Evolutionary conservation across 2,888 invertebrate genomes (phyloP).

Genomic region (Noctua janthina): DNA sequence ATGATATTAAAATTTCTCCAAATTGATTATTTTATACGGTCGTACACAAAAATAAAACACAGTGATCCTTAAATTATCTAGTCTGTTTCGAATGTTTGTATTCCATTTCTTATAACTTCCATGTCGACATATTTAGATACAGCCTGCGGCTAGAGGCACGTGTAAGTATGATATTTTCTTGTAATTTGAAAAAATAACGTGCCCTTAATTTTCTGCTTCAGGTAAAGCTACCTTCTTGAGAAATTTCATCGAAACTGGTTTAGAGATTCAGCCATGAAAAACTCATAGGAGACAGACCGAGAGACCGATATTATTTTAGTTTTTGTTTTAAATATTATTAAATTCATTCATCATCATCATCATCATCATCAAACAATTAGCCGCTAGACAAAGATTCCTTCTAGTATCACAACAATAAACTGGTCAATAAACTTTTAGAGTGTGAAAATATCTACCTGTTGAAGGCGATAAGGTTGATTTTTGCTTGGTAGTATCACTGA

Average conservation of each 20-base stretch:
- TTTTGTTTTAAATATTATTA: too few relatives aligned
- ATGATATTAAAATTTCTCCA: not conserved
- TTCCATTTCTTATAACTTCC: not conserved
- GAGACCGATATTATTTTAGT: not conserved
- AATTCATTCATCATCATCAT: too few relatives aligned
- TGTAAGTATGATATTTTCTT: not conserved
- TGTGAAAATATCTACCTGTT: too few relatives aligned
- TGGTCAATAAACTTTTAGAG: too few relatives aligned
- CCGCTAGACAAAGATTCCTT: too few relatives aligned
- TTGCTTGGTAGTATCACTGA: too few relatives aligned
- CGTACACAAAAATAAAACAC: not conserved
- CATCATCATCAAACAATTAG: too few relatives aligned
- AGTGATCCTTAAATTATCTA: not conserved
- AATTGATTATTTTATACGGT: not conserved
- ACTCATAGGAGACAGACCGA: not conserved
- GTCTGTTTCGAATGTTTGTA: too few relatives aligned
- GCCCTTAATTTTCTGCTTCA: not conserved
- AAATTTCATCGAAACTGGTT: not conserved
- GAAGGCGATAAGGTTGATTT: too few relatives aligned
- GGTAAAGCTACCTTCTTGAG: not conserved
- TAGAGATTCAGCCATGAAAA: not conserved
- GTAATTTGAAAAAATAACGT: not conserved
- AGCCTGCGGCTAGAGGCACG: not conserved
- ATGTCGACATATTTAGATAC: not conserved
- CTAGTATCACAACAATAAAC: too few relatives aligned